Evolutionary conservation across 2,797 vertebrate species (phyloP).

Genomic region (Danio tinwini): DNA sequence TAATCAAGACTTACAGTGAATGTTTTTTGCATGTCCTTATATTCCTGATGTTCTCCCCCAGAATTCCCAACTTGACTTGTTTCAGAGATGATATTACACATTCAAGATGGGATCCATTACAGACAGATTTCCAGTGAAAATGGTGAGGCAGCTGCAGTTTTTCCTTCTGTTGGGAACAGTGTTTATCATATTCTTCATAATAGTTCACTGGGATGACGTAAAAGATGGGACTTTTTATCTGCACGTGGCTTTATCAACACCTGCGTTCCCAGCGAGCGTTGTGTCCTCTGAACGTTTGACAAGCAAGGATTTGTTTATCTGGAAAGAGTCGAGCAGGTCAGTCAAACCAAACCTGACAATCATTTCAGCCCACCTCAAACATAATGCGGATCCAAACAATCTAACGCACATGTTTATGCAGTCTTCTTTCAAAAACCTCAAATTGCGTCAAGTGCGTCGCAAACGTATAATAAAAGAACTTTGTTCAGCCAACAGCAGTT

Average conservation of each 20-base stretch:
- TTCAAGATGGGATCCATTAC: neutral
- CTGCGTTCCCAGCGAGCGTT: neutral
- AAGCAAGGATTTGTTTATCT: slow-evolving; percentile 6
- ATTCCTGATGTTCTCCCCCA: neutral
- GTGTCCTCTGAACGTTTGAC: neutral
- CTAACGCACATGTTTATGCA: neutral
- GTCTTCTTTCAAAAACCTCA: neutral
- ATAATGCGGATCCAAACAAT: neutral
- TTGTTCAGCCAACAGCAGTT: neutral
- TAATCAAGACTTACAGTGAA: too few species aligned
- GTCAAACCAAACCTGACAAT: neutral
- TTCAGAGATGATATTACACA: slow-evolving; percentile 14
- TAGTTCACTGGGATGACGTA: slow-evolving; percentile 15
- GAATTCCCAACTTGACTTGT: neutral
- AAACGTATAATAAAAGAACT: neutral
- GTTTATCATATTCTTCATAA: slow-evolving; percentile 15
- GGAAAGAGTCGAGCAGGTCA: slow-evolving; percentile 25
- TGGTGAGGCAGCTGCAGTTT: slow-evolving; percentile 28
- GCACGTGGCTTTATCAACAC: neutral
- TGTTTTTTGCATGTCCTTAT: too few species aligned
- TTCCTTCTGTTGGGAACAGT: slow-evolving; percentile 28
- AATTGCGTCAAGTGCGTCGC: slow-evolving; percentile 8
- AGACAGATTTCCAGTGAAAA: slow-evolving; percentile 27
- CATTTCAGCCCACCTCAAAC: slow-evolving; percentile 7
- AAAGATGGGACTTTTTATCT: slow-evolving; percentile 2